Evolutionary conservation across 2,797 vertebrate genomes (phyloP), one percentile per base, ranked within the genome.

Genomic region (Malurus splendens): DNA sequence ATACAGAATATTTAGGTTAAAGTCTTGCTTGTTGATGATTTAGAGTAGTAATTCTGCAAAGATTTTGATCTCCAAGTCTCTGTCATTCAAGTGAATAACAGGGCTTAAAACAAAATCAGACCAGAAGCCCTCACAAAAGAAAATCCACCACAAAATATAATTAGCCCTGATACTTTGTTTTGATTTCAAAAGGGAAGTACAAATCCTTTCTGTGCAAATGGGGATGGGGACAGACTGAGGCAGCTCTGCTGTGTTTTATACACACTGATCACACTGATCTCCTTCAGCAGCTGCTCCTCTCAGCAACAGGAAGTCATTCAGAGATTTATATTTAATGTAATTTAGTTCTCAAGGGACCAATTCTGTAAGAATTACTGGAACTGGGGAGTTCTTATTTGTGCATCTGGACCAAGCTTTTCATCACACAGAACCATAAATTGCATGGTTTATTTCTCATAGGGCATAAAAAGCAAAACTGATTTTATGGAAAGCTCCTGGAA

Each of bases 251-350:
- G 72, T 44, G 52, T 65, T 89, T 83, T 20, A 45, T 61, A 56
- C 70, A 68, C n/a, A 22, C 71, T 75, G 72, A 47, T 68, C 62
- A 68, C 66, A 38, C 45, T 23, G 15, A 59, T 62, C 38, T n/a
- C 50, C 92, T 50, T 22, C 25, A 82, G 76, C 47, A 90, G 77
- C 80, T 75, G 83, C 88, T 87, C n/a, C 54, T 52, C 64, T 50
- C 77, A 66, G 48, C 76, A 83, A n/a, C 70, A 81, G 28, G 9
- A 51, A 76, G 28, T 70, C 66, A 65, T 50, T 67, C 67, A 51
- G 41, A 86, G 56, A 60, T 20, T 56, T 28, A 24, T 22, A 44
- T 36, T 57, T 67, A 18, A 59, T 16, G 27, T 7, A 20, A 44
- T 32, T 68, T 14, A 36, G 18, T 39, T 78, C 56, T 52, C 25